Conservation (phyloP, 2,113 vertebrate species). For the Podarcis raffonei region DNA sequence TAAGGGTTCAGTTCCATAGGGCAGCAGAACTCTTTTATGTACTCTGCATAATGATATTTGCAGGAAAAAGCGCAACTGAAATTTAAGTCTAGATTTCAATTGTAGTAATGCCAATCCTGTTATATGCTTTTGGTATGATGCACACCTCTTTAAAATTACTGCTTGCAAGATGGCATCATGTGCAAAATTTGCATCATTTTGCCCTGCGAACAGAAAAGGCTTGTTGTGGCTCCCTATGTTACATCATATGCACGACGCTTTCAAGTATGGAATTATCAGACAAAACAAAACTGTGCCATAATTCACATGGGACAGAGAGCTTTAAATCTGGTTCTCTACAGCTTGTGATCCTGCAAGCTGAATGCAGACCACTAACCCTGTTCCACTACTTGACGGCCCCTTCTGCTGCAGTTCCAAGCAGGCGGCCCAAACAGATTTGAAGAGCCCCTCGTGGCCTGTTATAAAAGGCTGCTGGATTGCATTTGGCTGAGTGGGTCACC, state of each 20-base stretch:
- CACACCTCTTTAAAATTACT: not conserved
- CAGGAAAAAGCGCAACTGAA: not conserved
- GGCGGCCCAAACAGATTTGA: too few species aligned
- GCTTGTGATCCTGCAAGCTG: not conserved
- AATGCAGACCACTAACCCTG: not conserved
- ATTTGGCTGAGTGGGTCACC: not conserved
- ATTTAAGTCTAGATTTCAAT: not conserved
- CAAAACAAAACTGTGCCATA: not conserved
- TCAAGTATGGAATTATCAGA: not conserved
- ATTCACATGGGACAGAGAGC: not conserved
- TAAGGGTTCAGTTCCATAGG: not conserved
- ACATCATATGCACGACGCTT: not conserved
- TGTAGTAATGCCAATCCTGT: not conserved
- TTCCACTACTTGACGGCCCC: not conserved
- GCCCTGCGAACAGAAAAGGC: not conserved
- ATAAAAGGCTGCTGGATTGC: not conserved
- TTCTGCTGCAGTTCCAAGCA: too few species aligned
- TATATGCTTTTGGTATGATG: not conserved
- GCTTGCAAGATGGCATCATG: not conserved
- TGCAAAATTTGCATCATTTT: not conserved
- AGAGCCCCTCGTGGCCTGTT: not conserved
- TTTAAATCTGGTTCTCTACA: not conserved
- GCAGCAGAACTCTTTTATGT: not conserved
- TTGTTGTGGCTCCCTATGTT: not conserved
- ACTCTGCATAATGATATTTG: not conserved